phyloP scores from a whole-genome alignment of 2,888 invertebrate species.

The Drosophila pseudotakahashii region DNA sequence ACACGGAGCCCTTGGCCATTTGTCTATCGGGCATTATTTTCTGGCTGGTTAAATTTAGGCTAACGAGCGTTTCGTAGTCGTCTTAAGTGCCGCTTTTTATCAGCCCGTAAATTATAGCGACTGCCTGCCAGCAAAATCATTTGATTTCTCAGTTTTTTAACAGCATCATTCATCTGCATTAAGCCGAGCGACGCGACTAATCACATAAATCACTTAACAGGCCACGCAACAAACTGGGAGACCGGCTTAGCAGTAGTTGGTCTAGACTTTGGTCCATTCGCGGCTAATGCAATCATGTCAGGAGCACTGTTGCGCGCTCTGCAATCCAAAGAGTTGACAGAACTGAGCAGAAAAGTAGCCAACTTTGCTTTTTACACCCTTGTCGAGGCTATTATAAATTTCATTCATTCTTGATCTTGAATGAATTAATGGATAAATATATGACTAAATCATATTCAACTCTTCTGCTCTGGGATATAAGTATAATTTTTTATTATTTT shows the following conservation, averaged over 20 bases:
- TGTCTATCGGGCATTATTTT: slow-evolving; percentile 76
- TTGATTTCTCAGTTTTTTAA: slow-evolving; percentile 28
- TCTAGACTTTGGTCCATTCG: slow-evolving; percentile 7
- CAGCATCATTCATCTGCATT: slow-evolving; percentile 34
- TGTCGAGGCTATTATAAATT: too few species aligned
- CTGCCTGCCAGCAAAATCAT: slow-evolving; percentile 44
- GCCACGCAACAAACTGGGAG: slow-evolving; percentile 45
- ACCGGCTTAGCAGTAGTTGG: slow-evolving; percentile 34
- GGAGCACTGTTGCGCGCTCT: not conserved
- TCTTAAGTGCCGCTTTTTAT: slow-evolving; percentile 52
- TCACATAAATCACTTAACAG: slow-evolving; percentile 59
- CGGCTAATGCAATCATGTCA: slow-evolving; percentile 62
- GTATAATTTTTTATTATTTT: too few species aligned
- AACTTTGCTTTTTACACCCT: too few species aligned
- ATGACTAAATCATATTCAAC: too few species aligned
- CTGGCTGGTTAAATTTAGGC: slow-evolving; percentile 77
- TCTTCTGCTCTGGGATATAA: too few species aligned
- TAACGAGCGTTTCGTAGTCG: slow-evolving; percentile 70
- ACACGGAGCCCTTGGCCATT: slow-evolving; percentile 48
- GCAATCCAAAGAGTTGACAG: not conserved
- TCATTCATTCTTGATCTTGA: too few species aligned
- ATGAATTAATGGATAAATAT: too few species aligned
- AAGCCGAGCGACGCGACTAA: slow-evolving; percentile 37
- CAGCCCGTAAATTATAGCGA: slow-evolving; percentile 43
- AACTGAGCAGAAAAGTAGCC: slow-evolving; percentile 1